phyloP scores from a whole-genome alignment of 2,888 invertebrate species.

The Cremastobaeus sp. region DNA sequence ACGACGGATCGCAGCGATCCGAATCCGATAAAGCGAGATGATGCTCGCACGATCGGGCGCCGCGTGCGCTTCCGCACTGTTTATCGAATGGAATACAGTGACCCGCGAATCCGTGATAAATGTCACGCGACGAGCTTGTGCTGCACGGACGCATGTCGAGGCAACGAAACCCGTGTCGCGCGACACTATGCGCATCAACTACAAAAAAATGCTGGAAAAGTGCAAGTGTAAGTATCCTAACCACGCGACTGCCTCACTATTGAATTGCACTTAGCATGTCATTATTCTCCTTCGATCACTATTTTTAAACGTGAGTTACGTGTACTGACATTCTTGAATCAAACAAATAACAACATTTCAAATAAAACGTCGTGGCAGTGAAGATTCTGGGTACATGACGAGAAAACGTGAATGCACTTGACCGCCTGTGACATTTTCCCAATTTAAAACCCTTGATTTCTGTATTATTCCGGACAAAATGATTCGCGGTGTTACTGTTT shows the following conservation, averaged over 20 bases:
- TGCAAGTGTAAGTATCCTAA: slow-evolving; percentile 73
- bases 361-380: too few relatives aligned
- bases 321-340: too few relatives aligned
- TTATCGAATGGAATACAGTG: slow-evolving; percentile 40
- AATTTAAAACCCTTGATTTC: too few relatives aligned
- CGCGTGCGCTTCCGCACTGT: slow-evolving; percentile 33
- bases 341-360: too few relatives aligned
- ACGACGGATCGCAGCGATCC: slow-evolving; percentile 40
- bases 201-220: slow-evolving; percentile 71
- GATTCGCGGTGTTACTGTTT: slow-evolving; percentile 3
- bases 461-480: too few relatives aligned
- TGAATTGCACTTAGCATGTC: too few relatives aligned
- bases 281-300: too few relatives aligned
- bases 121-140: slow-evolving; percentile 40
- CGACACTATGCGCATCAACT: slow-evolving; percentile 71
- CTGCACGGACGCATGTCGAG: slow-evolving; percentile 25
- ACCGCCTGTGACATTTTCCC: too few relatives aligned
- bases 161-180: slow-evolving; percentile 61
- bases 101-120: slow-evolving; percentile 24
- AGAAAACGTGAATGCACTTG: too few relatives aligned
- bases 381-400: too few relatives aligned
- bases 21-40: slow-evolving; percentile 62
- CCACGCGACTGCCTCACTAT: not conserved
- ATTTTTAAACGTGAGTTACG: too few relatives aligned
- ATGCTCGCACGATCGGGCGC: slow-evolving; percentile 66